Percentiles rank a stretch among this genome's conserved stretches.
Conservation (phyloP, 2,113 vertebrate genomes). For the Bos indicus region DNA sequence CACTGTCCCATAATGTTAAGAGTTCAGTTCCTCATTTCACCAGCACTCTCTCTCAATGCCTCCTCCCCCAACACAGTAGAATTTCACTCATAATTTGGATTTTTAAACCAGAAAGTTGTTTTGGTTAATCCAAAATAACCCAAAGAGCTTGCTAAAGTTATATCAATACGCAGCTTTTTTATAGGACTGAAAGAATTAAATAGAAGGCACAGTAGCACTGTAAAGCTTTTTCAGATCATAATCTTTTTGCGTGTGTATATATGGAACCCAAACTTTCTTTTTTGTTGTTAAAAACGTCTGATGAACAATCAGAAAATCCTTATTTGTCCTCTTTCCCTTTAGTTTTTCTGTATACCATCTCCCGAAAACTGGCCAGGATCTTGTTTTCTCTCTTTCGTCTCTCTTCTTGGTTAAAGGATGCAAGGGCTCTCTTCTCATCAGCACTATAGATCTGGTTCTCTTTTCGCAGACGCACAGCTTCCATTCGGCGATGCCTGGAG, state of each 20-base stretch:
- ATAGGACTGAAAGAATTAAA: constrained; percentile 40
- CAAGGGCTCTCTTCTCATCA: constrained; percentile 95
- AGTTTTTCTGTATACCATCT: constrained; percentile 98
- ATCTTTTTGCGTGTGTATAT: constrained; percentile 21
- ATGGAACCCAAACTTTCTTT: constrained; percentile 26
- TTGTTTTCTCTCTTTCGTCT: constrained; percentile 96
- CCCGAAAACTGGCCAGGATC: constrained; percentile 96
- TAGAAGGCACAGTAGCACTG: constrained; percentile 68
- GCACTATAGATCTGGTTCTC: constrained; percentile 99
- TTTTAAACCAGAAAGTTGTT: constrained; percentile 46
- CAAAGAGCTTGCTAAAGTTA: constrained; percentile 42
- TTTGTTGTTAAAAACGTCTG: neutral
- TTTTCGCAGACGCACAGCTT: constrained; percentile 97
- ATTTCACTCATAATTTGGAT: constrained; percentile 37
- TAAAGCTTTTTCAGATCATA: constrained; percentile 48
- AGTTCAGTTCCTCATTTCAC: neutral
- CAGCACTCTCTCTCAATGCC: neutral
- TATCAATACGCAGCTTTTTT: constrained; percentile 37
- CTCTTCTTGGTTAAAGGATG: constrained; percentile 98
- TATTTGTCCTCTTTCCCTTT: constrained; percentile 97
- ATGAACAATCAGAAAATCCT: neutral
- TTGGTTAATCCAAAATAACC: constrained; percentile 37
- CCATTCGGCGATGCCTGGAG: constrained; percentile 95
- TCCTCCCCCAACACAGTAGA: neutral
- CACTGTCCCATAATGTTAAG: neutral